Evolutionary conservation across 2,797 vertebrate species (phyloP), one percentile per base, ranked within the genome.

Genomic region (Acestrorhynchus altus): DNA sequence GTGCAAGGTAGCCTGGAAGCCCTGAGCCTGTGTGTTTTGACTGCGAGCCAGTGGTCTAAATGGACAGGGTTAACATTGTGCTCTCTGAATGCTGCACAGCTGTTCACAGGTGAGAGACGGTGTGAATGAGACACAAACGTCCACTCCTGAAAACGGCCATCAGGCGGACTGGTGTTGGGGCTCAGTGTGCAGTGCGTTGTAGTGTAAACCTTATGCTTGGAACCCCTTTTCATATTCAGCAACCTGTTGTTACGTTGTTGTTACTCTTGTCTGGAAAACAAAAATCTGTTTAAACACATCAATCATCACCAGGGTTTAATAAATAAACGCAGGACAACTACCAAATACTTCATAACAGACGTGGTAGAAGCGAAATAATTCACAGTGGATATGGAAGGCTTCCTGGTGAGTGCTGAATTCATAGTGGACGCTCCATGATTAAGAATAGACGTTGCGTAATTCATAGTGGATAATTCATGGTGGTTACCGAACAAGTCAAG

Each of bases 11-110:
- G 82, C 83, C 78, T 81, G 83, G 80, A 86, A 79, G 80, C 76
- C 56, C 74, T 73, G 78, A 13, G 46, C 78, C 44, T 74, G 83
- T 85, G 81, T 85, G 80, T 85, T 83, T 86, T 83, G 81, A 82
- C 60, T 60, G 7, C 0, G 67, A 49, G 78, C 83, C 83, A 85
- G 79, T 24, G 40, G 65, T 51, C 70, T 26, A 80, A 75, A 74
- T 46, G 59, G 28, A 47, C 44, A 44, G 46, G 70, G 71, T 61
- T 74, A 74, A 74, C 42, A 22, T 44, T 60, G 71, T 40, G 22
- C 52, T 67, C 61, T 8, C 61, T 16, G 16, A 73, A 51, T 44
- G 49, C 65, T 35, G 22, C 15, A 18, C 70, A 64, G 69, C 60
- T 77, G 61, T 28, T 47, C 60, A 24, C 81, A 80, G 81, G 74